Evolutionary conservation across 2,113 vertebrate genomes (phyloP), one percentile per base, ranked within the genome.

Genomic region (Cichladusa arquata): DNA sequence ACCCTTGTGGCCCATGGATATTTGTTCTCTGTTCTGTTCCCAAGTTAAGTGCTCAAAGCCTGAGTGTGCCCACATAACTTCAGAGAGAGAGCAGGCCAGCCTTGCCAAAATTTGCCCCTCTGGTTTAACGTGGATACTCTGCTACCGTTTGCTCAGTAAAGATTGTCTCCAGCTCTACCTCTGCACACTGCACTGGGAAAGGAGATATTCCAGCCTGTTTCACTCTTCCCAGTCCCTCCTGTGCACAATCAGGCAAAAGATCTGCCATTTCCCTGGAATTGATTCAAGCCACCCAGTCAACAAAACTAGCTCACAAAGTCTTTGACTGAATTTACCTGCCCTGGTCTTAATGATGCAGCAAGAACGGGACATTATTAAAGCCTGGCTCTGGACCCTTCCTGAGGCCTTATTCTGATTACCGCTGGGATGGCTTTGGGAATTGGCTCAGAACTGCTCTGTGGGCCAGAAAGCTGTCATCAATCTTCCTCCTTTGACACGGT

Each of bases 21-120:
- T 79, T 95, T 86, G 38, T 57, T 60, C 60, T 67, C 31, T 74
- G 29, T 93, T 92, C 67, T 88, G n/a, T 86, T 95, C 67, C 76
- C 1, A 33, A 67, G 64, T 45, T 61, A 66, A 86, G 72, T 9
- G 40, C 53, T 92, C 82, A 92, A 96, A 93, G 42, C 29, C 69
- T 65, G 81, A 71, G 92, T 2, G 12, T 3, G 2, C 56, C 56
- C 76, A 71, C 3, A 3, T 67, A 88, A 81, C 60, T 86, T 84
- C 56, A 86, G 72, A 53, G 44, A 34, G 28, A 88, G 53, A 94
- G 28, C 28, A 67, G 48, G 14, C 5, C 31, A 73, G 6, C 22
- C 8, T 38, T 47, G 74, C 50, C 86, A 86, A 88, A 76, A 47
- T 65, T 62, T 73, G 29, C 23, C 42, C 71, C 34, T 51, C 40